A percentile compares a stretch with the other conserved stretches of the same genome.
phyloP scores from a whole-genome alignment of 2,888 invertebrate genomes.

The Brachyptera putata region DNA sequence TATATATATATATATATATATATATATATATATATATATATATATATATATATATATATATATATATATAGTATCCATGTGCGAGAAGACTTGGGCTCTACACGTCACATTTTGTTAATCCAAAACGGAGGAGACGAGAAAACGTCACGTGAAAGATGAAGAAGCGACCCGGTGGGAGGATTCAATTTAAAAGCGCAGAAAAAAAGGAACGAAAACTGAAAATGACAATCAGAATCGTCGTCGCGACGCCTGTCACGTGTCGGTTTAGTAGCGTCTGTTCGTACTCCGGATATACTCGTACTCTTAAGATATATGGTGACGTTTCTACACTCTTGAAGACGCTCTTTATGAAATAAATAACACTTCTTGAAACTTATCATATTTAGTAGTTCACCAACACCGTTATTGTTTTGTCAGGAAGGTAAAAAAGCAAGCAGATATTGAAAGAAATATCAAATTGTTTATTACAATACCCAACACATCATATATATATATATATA shows the following conservation, averaged over 20 bases:
- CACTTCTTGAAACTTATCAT: not conserved
- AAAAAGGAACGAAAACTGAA: not conserved
- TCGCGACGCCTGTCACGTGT: slow-evolving; percentile 2
- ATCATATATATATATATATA: no score
- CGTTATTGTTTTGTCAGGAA: no score
- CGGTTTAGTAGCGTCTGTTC: not conserved
- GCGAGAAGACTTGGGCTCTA: no score
- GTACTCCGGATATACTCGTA: not conserved
- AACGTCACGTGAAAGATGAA: not conserved
- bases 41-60: no score
- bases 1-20: not conserved
- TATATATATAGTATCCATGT: no score
- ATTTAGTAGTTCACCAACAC: not conserved
- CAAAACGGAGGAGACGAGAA: no score
- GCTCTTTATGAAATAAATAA: not conserved
- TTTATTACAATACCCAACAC: no score
- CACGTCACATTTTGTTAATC: no score
- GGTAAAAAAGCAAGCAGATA: no score
- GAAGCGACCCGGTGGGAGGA: not conserved
- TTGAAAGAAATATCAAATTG: no score
- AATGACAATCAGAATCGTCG: slow-evolving; percentile 4
- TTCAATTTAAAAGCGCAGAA: not conserved
- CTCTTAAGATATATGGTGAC: not conserved
- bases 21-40: not conserved
- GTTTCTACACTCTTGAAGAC: not conserved